Base-by-base conservation (phyloP, 2,888 invertebrate species). In the Habrosyne pyritoides region DNA sequence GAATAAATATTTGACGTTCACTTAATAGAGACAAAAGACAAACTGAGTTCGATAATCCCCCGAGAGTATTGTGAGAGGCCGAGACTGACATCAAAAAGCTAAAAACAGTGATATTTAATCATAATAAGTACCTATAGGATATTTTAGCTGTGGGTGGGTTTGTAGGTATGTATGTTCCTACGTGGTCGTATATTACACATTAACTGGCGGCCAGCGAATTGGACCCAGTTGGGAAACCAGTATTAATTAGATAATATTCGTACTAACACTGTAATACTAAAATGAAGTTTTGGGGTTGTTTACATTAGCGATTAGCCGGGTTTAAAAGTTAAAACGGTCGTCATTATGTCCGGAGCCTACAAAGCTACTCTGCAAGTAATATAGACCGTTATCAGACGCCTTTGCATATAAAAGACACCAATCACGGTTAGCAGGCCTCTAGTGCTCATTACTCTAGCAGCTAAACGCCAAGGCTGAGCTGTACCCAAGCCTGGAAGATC, bases 351-450 rank as follows among this genome's bases (percentile, higher is more conserved):
- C 30, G 21, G n/a, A n/a, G n/a, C 14, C 21, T 8, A 36, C 36
- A n/a, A 24, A 14, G 12, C 52, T 18, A 26, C 6, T 22, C 22
- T 55, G 53, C 58, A 63, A 61, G 66, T 61, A 54, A 63, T 63
- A 46, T 22, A 21, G 26, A 54, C 56, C 60, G 63, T 60, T 65
- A 65, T 69, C 68, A 67, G 59, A 61, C 63, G 71, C 67, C 66
- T 82, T 81, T 84, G 83, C 83, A 86, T 86, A 80, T 82, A 77
- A 82, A 82, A 81, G 69, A 75, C 77, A 81, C 80, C 75, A 86
- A 87, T 87, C 81, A 82, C 64, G 66, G 66, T 75, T 55, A 58
- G 60, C 66, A 74, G 67, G 73, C 28, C 63, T 68, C 69, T 67
- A 67, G 64, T 67, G 67, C 71, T 83, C 77, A 77, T 83, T 83